Evolutionary conservation across 2,797 vertebrate genomes (phyloP).

Genomic region (Neopelma chrysocephalum): DNA sequence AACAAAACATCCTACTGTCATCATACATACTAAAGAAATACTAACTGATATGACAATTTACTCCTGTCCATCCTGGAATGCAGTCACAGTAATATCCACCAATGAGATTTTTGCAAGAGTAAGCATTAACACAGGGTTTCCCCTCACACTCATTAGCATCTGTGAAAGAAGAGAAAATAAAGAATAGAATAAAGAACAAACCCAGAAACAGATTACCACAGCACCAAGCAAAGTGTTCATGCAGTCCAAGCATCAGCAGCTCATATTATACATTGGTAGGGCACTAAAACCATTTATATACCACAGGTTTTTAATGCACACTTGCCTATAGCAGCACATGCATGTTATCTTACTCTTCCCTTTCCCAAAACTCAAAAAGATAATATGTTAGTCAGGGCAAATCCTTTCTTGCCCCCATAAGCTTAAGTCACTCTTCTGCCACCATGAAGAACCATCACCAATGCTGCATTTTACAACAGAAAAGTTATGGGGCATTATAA

Average conservation of each 20-base stretch:
- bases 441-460: constrained; percentile 55
- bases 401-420: background rate
- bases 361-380: background rate
- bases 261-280: background rate
- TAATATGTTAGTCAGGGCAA: constrained; percentile 31
- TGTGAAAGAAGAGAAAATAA: constrained; percentile 83
- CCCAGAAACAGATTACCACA: constrained; percentile 70
- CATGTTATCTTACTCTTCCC: background rate
- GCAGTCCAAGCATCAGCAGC: constrained; percentile 55
- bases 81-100: constrained; percentile 98
- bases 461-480: background rate
- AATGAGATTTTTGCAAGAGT: constrained; percentile 99
- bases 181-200: constrained; percentile 70
- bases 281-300: background rate
- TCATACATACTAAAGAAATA: constrained; percentile 76
- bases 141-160: constrained; percentile 94
- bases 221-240: constrained; percentile 70
- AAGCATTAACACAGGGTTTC: constrained; percentile 94
- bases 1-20: background rate
- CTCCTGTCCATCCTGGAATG: constrained; percentile 94
- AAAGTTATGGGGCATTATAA: background rate
- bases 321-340: constrained; percentile 7
- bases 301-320: background rate
- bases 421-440: constrained; percentile 29
- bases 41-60: constrained; percentile 97